Evolutionary conservation across 2,888 invertebrate species (phyloP).

Genomic region (Amphipyra berbera): DNA sequence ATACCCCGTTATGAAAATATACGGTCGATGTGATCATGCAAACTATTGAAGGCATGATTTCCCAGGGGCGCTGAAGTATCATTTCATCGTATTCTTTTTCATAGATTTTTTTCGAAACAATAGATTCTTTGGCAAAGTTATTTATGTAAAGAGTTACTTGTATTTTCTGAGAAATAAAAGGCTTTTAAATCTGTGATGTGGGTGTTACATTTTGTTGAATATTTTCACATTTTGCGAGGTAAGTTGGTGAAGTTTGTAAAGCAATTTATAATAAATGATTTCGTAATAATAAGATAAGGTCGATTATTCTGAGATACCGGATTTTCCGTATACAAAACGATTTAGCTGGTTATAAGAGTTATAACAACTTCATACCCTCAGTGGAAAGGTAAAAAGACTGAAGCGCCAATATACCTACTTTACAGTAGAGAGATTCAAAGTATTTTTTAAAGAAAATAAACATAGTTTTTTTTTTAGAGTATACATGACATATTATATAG

Average conservation of each 20-base stretch:
- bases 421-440: no score
- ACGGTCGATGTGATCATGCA: slow-evolving; percentile 70
- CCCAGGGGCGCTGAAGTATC: slow-evolving; percentile 62
- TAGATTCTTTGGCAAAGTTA: slow-evolving; percentile 13
- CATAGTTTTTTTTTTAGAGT: no score
- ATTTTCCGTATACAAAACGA: no score
- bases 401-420: no score
- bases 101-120: slow-evolving; percentile 48
- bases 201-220: neutral
- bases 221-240: neutral
- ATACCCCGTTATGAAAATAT: slow-evolving; percentile 72
- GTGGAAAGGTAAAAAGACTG: no score
- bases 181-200: neutral
- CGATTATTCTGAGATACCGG: no score
- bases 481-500: no score
- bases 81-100: slow-evolving; percentile 39
- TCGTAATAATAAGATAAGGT: no score
- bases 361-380: no score
- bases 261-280: no score
- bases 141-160: slow-evolving; percentile 18
- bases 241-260: neutral
- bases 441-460: no score
- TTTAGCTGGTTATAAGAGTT: no score
- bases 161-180: slow-evolving; percentile 1
- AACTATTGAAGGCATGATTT: slow-evolving; percentile 73